A percentile compares a stretch with the other conserved stretches of the same genome.
Evolutionary conservation across 2,888 invertebrate genomes (phyloP).

Genomic region (Oscheius sp.): DNA sequence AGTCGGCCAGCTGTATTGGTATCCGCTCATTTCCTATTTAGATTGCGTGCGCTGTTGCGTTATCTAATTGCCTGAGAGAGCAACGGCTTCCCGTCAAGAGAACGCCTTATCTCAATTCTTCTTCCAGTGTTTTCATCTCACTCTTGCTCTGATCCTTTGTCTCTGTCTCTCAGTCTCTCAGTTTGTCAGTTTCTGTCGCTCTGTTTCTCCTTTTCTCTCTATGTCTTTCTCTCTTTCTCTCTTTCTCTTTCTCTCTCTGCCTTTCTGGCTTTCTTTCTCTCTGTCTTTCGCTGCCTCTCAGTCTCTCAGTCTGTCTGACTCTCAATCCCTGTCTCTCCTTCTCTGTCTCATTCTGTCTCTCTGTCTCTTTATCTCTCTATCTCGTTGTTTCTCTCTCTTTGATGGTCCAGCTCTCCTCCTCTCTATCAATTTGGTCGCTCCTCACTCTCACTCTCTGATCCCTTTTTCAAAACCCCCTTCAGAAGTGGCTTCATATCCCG

Average conservation of each 20-base stretch:
- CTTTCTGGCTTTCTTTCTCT: slow-evolving; percentile 34
- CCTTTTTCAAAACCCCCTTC: slow-evolving; percentile 24
- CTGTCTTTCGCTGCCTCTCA: slow-evolving; percentile 8
- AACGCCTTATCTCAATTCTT: slow-evolving; percentile 11
- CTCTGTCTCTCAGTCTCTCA: slow-evolving; percentile 16
- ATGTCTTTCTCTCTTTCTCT: slow-evolving; percentile 32
- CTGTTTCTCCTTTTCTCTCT: slow-evolving; percentile 22
- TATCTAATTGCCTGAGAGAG: slow-evolving; percentile 29
- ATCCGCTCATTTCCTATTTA: slow-evolving; percentile 36
- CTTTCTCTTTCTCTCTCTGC: slow-evolving; percentile 26
- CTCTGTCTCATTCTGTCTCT: too few relatives aligned
- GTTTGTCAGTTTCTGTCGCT: not conserved
- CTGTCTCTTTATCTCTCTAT: too few relatives aligned
- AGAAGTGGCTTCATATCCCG: not conserved
- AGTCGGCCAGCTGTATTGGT: slow-evolving; percentile 29
- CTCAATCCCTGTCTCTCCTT: slow-evolving; percentile 2
- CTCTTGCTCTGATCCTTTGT: slow-evolving; percentile 32
- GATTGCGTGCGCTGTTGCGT: slow-evolving; percentile 36
- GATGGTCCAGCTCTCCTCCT: not conserved
- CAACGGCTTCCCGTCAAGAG: slow-evolving; percentile 1
- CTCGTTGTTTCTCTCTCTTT: not conserved
- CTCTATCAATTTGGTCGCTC: not conserved
- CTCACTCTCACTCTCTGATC: slow-evolving; percentile 20
- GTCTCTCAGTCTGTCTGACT: slow-evolving; percentile 21
- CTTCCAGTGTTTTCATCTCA: slow-evolving; percentile 24